These are phyloP conservation scores for Drosophila paracracens DNA, from an alignment of 2,888 invertebrate species.

Conservation along the genomic window DNA sequence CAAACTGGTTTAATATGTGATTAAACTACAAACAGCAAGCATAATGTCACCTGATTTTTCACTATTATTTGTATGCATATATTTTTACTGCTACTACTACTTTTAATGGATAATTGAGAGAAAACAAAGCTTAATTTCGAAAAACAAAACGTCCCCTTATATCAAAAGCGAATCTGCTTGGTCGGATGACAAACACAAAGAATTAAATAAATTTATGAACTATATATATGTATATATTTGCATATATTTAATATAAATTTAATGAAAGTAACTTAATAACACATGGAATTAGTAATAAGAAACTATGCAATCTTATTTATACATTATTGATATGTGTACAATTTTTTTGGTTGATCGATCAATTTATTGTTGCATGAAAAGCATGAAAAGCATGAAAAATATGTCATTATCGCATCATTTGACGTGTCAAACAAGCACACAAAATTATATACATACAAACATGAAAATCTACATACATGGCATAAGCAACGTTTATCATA, in stretches of 20 bases:
- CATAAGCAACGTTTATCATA: slow-evolving; percentile 15
- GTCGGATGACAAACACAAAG: background rate
- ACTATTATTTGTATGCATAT: background rate
- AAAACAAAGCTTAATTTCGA: background rate
- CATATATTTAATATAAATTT: background rate
- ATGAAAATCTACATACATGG: slow-evolving; percentile 7
- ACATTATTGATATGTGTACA: slow-evolving; percentile 15
- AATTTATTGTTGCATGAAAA: slow-evolving; percentile 31
- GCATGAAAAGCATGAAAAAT: slow-evolving; percentile 11
- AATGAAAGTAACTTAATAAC: background rate
- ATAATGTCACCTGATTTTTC: slow-evolving; percentile 7
- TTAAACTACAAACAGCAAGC: background rate
- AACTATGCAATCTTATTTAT: slow-evolving; percentile 4
- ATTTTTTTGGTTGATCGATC: slow-evolving; percentile 9
- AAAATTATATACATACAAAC: slow-evolving; percentile 2
- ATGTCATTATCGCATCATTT: slow-evolving; percentile 23
- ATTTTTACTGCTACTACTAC: background rate
- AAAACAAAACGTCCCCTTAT: background rate
- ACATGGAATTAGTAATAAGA: background rate
- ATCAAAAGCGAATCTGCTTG: background rate
- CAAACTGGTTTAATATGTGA: slow-evolving; percentile 19
- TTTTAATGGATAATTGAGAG: background rate
- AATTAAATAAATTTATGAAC: background rate
- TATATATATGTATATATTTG: background rate
- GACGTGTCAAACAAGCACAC: slow-evolving; percentile 4